These are phyloP conservation scores for Eremophila alpestris DNA, from an alignment of 2,797 vertebrate species.

Conservation along the genomic window DNA sequence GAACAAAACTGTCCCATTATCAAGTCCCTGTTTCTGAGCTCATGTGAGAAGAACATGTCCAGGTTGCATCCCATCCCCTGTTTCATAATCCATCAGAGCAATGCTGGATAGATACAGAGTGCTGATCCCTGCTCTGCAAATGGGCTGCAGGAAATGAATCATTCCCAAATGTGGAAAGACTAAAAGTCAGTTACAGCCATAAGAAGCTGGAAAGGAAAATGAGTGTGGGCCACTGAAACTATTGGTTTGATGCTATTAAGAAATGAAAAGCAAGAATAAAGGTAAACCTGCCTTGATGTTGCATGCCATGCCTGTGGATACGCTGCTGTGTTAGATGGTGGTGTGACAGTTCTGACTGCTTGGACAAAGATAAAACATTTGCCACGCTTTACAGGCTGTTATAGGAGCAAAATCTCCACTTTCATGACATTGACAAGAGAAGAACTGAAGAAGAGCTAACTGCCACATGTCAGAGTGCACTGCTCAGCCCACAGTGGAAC, in stretches of 20 bases:
- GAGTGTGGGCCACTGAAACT: not conserved
- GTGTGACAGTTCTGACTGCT: accelerated
- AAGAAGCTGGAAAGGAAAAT: not conserved
- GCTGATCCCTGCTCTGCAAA: not conserved
- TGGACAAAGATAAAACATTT: not conserved
- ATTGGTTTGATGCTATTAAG: not conserved
- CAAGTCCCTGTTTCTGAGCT: not conserved
- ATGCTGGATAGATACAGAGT: not conserved
- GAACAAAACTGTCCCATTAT: accelerated
- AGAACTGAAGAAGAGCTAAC: not conserved
- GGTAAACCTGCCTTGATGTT: not conserved
- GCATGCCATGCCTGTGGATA: accelerated
- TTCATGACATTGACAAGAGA: not conserved
- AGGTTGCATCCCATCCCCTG: not conserved
- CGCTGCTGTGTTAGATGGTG: not conserved
- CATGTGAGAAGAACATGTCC: not conserved
- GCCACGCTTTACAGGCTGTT: not conserved
- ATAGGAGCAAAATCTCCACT: not conserved
- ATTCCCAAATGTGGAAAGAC: not conserved
- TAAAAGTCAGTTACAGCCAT: not conserved
- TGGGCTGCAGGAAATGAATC: not conserved
- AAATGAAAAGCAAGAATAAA: not conserved
- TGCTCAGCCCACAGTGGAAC: not conserved
- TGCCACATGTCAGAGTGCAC: not conserved
- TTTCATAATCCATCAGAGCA: not conserved